These are phyloP conservation scores for Drosophila robusta DNA, from an alignment of 2,888 invertebrate genomes.

Conservation along the genomic window DNA sequence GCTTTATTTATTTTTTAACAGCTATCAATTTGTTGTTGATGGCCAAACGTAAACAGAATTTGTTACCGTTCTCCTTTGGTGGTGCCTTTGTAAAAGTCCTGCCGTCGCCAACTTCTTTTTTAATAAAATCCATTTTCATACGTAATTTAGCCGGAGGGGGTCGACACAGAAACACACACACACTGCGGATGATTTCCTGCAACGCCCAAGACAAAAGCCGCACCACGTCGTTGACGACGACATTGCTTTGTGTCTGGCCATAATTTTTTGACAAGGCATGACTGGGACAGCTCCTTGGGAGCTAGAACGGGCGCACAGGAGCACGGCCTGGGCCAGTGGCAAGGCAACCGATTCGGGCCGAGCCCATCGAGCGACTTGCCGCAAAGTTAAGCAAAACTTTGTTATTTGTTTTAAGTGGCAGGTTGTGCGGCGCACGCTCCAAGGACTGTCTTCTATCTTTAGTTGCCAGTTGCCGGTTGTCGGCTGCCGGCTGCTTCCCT, in stretches of 20 bases:
- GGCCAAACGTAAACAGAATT: slow-evolving; percentile 38
- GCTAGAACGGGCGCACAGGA: slow-evolving; percentile 12
- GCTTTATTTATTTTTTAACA: slow-evolving; percentile 23
- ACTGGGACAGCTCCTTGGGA: slow-evolving; percentile 48
- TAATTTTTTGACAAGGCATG: slow-evolving; percentile 68
- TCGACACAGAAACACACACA: slow-evolving; percentile 2
- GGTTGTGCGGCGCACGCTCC: slow-evolving; percentile 70
- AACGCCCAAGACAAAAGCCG: slow-evolving; percentile 73
- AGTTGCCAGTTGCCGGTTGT: slow-evolving; percentile 15
- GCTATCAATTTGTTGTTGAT: slow-evolving; percentile 56
- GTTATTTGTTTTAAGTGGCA: slow-evolving; percentile 82
- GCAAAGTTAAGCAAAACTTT: slow-evolving; percentile 82
- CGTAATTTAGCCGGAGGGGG: slow-evolving; percentile 69
- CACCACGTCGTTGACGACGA: slow-evolving; percentile 59
- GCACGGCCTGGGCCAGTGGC: slow-evolving; percentile 3
- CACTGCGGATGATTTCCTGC: slow-evolving; percentile 74
- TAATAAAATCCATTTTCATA: slow-evolving; percentile 81
- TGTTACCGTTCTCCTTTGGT: slow-evolving; percentile 21
- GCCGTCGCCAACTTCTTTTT: slow-evolving; percentile 63
- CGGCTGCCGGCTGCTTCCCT: slow-evolving; percentile 11
- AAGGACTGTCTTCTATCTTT: slow-evolving; percentile 42
- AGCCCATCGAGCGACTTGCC: slow-evolving; percentile 54
- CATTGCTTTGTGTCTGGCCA: slow-evolving; percentile 79
- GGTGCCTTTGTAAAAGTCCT: slow-evolving; percentile 46
- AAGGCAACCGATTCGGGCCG: slow-evolving; percentile 21